phyloP scores from a whole-genome alignment of 2,113 vertebrate species.

The Glaucidium brasilianum region DNA sequence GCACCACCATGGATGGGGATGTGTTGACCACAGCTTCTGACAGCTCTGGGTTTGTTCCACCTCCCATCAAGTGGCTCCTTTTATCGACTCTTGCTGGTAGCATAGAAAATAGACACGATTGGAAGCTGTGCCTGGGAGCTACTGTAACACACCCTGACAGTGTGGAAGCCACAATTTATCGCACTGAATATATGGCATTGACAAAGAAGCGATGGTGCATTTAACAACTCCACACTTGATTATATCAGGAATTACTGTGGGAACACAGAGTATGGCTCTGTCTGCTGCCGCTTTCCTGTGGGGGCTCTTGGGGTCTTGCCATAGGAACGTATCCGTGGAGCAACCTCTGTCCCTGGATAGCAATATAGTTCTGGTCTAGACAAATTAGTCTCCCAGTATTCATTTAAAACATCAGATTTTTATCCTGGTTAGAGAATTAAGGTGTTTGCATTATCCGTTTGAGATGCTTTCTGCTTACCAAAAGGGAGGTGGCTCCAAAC shows the following conservation, averaged over 20 bases:
- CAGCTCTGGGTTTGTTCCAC: background rate
- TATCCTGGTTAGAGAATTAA: background rate
- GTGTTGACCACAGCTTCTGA: background rate
- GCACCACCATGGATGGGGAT: background rate
- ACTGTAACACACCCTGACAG: fast-evolving
- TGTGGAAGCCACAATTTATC: background rate
- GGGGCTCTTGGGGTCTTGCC: background rate
- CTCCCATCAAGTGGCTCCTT: background rate
- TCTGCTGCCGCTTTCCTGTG: background rate
- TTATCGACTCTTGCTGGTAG: background rate
- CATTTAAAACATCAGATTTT: background rate
- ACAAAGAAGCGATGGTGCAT: background rate
- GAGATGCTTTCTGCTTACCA: background rate
- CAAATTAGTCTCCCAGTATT: background rate
- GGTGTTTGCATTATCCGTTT: background rate
- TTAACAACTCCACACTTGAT: background rate
- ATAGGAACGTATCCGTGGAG: too few relatives aligned
- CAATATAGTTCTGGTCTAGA: background rate
- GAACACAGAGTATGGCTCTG: background rate
- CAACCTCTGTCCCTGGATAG: background rate
- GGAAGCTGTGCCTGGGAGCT: background rate
- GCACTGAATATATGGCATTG: background rate
- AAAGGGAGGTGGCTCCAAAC: background rate
- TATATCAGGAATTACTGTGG: background rate
- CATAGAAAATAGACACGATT: background rate